phyloP scores from a whole-genome alignment of 2,113 vertebrate species.

The Alethe castanea region DNA sequence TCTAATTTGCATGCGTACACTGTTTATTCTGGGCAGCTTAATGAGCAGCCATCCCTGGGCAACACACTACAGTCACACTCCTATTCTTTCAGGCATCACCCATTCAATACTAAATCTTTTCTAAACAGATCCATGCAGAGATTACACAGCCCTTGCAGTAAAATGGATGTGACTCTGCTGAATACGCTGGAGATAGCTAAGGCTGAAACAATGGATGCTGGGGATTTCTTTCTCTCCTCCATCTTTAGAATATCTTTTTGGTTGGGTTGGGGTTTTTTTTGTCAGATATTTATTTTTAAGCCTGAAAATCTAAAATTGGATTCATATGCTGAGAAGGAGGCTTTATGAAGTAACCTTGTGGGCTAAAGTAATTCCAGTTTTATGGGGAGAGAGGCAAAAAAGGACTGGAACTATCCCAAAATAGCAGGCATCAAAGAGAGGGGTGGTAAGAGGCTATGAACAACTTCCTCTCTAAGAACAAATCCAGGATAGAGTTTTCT shows the following conservation, averaged over 20 bases:
- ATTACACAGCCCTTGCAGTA: background rate
- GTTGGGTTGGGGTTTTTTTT: background rate
- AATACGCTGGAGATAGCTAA: background rate
- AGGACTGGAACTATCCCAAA: slow-evolving; percentile 11
- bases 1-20: background rate
- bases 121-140: background rate
- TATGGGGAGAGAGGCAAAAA: background rate
- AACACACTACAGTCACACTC: background rate
- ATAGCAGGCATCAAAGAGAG: slow-evolving; percentile 29
- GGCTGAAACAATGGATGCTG: background rate
- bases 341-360: background rate
- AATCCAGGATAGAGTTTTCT: slow-evolving; percentile 11
- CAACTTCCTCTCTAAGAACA: slow-evolving; percentile 26
- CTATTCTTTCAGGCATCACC: background rate
- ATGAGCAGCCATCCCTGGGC: background rate
- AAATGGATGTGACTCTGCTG: background rate
- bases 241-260: background rate
- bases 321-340: background rate
- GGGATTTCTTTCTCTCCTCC: background rate
- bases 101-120: background rate
- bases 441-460: background rate
- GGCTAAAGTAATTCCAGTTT: slow-evolving; percentile 16
- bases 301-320: slow-evolving; percentile 6
- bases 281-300: slow-evolving; percentile 19
- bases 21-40: background rate